Evolutionary conservation across 2,113 vertebrate genomes (phyloP), one percentile per base, ranked within the genome.

Genomic region (Oplegnathus fasciatus): DNA sequence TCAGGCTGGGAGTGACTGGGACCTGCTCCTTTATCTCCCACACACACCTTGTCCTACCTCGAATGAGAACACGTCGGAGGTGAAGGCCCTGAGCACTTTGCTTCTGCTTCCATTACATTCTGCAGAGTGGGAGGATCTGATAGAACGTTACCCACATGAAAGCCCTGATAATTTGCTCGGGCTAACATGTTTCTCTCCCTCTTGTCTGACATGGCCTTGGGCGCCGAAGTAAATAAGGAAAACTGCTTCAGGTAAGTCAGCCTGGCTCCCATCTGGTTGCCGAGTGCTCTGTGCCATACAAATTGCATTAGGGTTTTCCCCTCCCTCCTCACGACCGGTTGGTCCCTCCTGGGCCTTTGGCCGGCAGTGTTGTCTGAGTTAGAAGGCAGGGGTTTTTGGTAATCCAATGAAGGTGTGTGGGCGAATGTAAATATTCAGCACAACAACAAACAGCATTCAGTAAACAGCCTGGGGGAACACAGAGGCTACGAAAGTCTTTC

Each of bases 101-200:
- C 90, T 74, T 82, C 90, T 60, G 86, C 92, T 90, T 92, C 92
- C 88, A 94, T 93, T 94, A 94, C 90, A 86, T 86, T 87, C 86
- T 78, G 86, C 84, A 66, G 88, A 92, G 91, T 84, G 86, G 89
- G 91, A 89, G 85, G 86, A 94, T 95, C 94, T 93, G 92, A 94
- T 93, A 93, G 86, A 90, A 85, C 50, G 76, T 81, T 89, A 88
- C 71, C 80, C 81, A 84, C 92, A 91, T 90, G 90, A 92, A 94
- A 93, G 89, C 83, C 28, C 67, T 83, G 91, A 94, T 94, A 81
- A 93, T 94, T 92, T 89, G 86, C 87, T 68, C 64, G 1, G 76
- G 86, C 89, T 88, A 90, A 92, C 90, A 84, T 77, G 88, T 78
- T 91, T 90, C 85, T 79, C 87, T 75, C 87, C 80, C 69, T 67